These are phyloP conservation scores for Phrixothrix hirtus DNA, from an alignment of 2,888 invertebrate genomes.

Conservation along the genomic window DNA sequence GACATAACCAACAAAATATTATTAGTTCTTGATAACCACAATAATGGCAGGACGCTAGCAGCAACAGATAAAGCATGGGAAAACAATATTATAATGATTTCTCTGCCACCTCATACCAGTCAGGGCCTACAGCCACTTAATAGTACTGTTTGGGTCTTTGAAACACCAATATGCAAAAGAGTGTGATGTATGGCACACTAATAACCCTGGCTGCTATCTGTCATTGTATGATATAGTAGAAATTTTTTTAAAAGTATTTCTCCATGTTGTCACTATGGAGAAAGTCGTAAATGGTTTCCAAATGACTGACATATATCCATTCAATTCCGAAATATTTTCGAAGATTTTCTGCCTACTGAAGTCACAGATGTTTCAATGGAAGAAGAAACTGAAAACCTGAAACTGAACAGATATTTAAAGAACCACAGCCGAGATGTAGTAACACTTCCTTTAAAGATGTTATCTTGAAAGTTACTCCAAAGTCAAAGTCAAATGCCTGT, in stretches of 20 bases:
- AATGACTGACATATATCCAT: background rate
- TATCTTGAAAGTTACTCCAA: no score
- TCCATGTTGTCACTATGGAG: constrained; percentile 1
- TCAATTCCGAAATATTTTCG: background rate
- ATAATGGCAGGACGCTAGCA: constrained; percentile 1
- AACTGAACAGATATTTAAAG: background rate
- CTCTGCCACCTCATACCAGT: background rate
- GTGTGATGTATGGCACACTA: constrained; percentile 2
- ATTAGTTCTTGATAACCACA: constrained; percentile 3
- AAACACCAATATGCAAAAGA: constrained; percentile 3
- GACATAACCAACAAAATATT: constrained; percentile 1
- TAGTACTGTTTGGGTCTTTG: constrained; percentile 5
- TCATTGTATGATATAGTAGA: constrained; percentile 8
- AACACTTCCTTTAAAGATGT: no score
- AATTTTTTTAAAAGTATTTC: constrained; percentile 3
- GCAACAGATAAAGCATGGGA: constrained; percentile 6
- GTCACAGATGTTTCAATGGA: constrained; percentile 4
- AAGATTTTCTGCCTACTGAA: constrained; percentile 1
- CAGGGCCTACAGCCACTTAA: background rate
- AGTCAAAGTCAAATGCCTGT: no score
- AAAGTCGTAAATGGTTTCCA: constrained; percentile 2
- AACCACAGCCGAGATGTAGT: constrained; percentile 4
- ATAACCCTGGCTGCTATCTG: constrained; percentile 1
- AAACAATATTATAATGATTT: constrained; percentile 6
- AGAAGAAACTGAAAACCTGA: constrained; percentile 3